Base-by-base conservation (phyloP, 2,113 vertebrate genomes). In the Lepus europaeus region DNA sequence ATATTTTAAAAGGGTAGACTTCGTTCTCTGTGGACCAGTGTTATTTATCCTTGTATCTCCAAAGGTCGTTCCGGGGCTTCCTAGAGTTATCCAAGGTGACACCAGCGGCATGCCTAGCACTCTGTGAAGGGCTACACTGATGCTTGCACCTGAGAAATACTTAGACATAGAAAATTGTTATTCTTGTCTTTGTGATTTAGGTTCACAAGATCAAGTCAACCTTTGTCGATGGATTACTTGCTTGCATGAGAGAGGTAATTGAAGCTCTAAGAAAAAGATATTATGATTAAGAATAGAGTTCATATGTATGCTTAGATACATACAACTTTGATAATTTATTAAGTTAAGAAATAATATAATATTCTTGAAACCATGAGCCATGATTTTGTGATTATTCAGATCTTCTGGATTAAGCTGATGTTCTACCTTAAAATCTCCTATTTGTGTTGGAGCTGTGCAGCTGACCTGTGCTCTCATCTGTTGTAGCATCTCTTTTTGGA, bases 201-300 rank as follows among this genome's bases (percentile, higher is more conserved):
- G 97, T 99, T 96, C 99, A 99, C 97, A 99, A 99, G 97, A 98
- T 99, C 98, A 99, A 99, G 97, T 99, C 99, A 49, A 98, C 99
- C 19, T 99, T 99, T 66, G 97, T 99, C 61, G 99, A 99, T 76
- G 99, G 99, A 70, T 98, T 99, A 66, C 97, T 97, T 13, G 98
- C 98, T 0, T 99, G 98, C 96, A 98, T 98, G 97, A 98, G 91
- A 86, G 98, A 99, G 99, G 99, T 99, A 98, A 97, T 17, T 29
- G 22, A 59, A 29, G 8, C 39, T 33, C 56, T 56, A 51, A 69
- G 20, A 66, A 23, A 29, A 74, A 51, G 12, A 90, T 45, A 9
- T 33, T 51, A 31, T 31, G 49, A 36, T 31, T 80, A 69, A 61
- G 78, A 72, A 4, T 10, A 17, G 27, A 59, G 31, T 56, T 93